A percentile compares a stretch with the other conserved stretches of the same genome.
Conservation (phyloP, 2,113 vertebrate species). For the Heliornis fulica region DNA sequence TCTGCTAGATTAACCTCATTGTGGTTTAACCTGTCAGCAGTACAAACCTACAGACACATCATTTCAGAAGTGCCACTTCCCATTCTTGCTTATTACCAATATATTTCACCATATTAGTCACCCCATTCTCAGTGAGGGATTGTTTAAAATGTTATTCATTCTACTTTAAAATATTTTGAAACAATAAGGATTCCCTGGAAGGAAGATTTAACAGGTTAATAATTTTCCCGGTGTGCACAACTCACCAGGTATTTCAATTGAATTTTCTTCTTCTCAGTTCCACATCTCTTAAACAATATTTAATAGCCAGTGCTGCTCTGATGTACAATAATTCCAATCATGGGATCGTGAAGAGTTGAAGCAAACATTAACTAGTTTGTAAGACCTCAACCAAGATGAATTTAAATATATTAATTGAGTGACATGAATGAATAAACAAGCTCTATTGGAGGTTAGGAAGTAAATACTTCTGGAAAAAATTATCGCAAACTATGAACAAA, state of each 20-base stretch:
- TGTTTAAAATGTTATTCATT: background rate
- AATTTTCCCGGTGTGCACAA: background rate
- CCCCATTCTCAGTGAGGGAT: background rate
- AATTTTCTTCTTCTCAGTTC: background rate
- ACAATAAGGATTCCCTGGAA: background rate
- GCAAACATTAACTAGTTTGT: background rate
- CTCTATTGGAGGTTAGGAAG: background rate
- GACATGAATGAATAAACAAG: background rate
- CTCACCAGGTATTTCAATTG: background rate
- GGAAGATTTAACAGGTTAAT: background rate
- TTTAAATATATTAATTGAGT: background rate
- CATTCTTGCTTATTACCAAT: background rate
- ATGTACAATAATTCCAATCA: background rate
- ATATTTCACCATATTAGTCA: background rate
- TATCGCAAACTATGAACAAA: background rate
- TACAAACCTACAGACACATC: accelerated
- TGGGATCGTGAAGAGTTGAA: background rate
- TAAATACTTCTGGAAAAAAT: background rate
- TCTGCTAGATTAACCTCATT: background rate
- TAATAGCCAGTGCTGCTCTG: background rate
- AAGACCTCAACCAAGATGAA: background rate
- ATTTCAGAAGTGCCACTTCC: accelerated
- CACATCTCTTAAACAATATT: background rate
- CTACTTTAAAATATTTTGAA: background rate
- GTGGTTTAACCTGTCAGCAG: background rate